Conservation (phyloP, 1,140 invertebrate species). For the Eueides isabella region DNA sequence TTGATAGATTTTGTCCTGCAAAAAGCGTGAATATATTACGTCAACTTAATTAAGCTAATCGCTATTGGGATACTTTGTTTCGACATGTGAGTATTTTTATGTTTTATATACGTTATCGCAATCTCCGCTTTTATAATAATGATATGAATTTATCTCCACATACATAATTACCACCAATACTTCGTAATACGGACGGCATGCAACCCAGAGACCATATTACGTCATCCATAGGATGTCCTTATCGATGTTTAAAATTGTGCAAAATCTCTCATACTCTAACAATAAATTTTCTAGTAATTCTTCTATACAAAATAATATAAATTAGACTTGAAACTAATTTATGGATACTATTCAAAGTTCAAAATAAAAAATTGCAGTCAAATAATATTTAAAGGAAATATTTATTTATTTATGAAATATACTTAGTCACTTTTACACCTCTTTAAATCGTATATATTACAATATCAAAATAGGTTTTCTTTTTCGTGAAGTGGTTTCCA, state of each 20-base stretch:
- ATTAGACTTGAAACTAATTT: neutral
- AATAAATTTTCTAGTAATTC: neutral
- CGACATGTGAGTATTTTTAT: neutral
- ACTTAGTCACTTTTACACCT: too few relatives aligned
- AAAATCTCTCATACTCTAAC: too few relatives aligned
- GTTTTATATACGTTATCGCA: neutral
- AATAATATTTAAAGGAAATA: too few relatives aligned
- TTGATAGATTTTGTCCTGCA: too few relatives aligned
- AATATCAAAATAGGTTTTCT: too few relatives aligned
- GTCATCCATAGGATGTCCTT: conserved; percentile 1
- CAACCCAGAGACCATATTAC: neutral
- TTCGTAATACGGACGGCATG: neutral
- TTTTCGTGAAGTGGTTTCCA: too few relatives aligned
- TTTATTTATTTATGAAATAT: too few relatives aligned
- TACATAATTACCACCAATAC: neutral
- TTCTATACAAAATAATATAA: neutral
- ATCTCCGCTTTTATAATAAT: neutral
- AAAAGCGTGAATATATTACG: too few relatives aligned
- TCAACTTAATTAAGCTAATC: too few relatives aligned
- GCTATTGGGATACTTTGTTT: neutral
- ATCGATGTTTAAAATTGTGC: neutral
- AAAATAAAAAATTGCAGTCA: too few relatives aligned
- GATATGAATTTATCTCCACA: conserved; percentile 1
- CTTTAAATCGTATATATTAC: too few relatives aligned
- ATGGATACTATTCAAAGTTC: too few relatives aligned